phyloP scores from a whole-genome alignment of 2,113 vertebrate genomes.

The Casuarius casuarius region DNA sequence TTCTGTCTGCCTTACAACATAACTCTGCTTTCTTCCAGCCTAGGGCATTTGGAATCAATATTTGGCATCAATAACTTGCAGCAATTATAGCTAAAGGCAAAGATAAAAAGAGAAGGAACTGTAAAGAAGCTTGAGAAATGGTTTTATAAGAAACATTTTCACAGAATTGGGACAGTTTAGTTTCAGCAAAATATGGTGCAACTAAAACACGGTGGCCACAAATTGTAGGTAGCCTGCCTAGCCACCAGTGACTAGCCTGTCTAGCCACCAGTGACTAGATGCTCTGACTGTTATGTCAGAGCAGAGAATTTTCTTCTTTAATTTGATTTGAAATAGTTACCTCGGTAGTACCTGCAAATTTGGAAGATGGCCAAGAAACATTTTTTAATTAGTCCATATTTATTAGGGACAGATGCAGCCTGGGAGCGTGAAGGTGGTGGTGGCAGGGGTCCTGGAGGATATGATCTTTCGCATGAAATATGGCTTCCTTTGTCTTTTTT shows the following conservation, averaged over 20 bases:
- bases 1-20: neutral
- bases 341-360: neutral
- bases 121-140: neutral
- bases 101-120: neutral
- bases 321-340: neutral
- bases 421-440: neutral
- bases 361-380: neutral
- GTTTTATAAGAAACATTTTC: neutral
- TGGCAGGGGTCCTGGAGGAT: neutral
- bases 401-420: neutral
- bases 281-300: neutral
- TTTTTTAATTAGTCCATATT: rapidly evolving
- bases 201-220: neutral
- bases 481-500: neutral
- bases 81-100: neutral
- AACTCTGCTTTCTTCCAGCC: neutral
- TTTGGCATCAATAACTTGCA: neutral
- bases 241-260: neutral
- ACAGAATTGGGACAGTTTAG: neutral
- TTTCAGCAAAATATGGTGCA: neutral
- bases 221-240: neutral
- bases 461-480: neutral
- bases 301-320: neutral
- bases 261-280: neutral
- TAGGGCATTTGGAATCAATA: neutral